phyloP scores from a whole-genome alignment of 2,797 vertebrate genomes.

The Enteromius anoplus region DNA sequence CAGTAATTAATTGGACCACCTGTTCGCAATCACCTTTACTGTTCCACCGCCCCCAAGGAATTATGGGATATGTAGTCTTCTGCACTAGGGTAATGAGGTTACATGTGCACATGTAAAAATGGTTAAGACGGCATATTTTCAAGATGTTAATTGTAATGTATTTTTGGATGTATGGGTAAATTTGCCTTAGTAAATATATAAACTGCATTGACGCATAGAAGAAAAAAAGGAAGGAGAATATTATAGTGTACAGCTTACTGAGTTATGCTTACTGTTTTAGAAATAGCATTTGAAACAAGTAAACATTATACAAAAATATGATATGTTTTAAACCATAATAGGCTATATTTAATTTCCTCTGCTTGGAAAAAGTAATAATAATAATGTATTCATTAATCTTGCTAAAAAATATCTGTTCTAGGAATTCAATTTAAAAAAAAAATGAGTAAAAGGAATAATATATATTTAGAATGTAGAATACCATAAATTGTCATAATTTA shows the following conservation, averaged over 20 bases:
- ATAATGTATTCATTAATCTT: background rate
- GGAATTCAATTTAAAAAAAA: too few species aligned
- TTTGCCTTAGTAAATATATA: constrained; percentile 12
- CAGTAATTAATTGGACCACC: constrained; percentile 67
- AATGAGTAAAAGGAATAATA: background rate
- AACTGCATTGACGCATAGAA: background rate
- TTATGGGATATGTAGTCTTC: constrained; percentile 45
- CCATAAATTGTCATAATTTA: background rate
- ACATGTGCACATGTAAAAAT: background rate
- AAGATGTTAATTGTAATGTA: constrained; percentile 17
- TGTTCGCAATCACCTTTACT: constrained; percentile 57
- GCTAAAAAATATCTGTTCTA: background rate
- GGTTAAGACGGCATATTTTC: constrained; percentile 4
- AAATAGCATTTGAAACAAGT: background rate
- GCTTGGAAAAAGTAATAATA: background rate
- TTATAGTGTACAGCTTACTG: background rate
- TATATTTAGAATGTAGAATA: background rate
- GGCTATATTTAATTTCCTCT: background rate
- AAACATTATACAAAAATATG: background rate
- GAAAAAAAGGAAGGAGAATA: background rate
- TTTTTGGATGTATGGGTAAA: constrained; percentile 19
- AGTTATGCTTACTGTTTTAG: background rate
- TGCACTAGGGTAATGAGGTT: background rate
- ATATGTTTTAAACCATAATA: background rate
- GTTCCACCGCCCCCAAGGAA: constrained; percentile 30